Conservation (phyloP, 2,888 invertebrate species). For the Pemphredon lugubris region DNA sequence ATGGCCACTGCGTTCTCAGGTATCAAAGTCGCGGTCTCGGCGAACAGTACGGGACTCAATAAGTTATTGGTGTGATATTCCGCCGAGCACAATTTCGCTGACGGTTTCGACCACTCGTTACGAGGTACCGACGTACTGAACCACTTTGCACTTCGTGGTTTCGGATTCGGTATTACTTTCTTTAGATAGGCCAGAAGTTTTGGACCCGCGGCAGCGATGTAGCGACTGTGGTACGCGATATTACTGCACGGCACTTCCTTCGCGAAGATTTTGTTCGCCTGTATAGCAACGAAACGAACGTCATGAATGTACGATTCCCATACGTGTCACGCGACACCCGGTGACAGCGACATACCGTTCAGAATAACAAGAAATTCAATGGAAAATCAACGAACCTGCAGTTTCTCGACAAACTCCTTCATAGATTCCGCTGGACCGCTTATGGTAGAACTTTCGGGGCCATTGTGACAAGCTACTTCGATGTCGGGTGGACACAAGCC, state of each 20-base stretch:
- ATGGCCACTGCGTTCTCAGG: slow-evolving; percentile 91
- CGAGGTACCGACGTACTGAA: slow-evolving; percentile 31
- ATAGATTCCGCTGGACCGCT: slow-evolving; percentile 90
- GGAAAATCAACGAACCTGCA: slow-evolving; percentile 76
- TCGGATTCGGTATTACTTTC: slow-evolving; percentile 36
- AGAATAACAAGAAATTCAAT: too few species aligned
- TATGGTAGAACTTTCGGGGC: slow-evolving; percentile 92
- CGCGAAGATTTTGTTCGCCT: slow-evolving; percentile 30
- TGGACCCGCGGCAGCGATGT: slow-evolving; percentile 23
- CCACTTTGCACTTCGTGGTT: slow-evolving; percentile 33
- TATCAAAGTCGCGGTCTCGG: slow-evolving; percentile 87
- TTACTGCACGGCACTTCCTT: slow-evolving; percentile 29
- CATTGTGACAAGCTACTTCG: slow-evolving; percentile 93
- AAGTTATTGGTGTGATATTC: slow-evolving; percentile 36
- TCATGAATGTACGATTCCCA: too few species aligned
- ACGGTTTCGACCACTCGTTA: slow-evolving; percentile 12
- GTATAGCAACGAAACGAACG: not conserved
- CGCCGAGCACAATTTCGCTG: slow-evolving; percentile 23
- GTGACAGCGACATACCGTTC: too few species aligned
- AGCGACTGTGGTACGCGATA: slow-evolving; percentile 38
- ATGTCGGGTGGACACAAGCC: slow-evolving; percentile 88
- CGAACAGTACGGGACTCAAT: slow-evolving; percentile 29
- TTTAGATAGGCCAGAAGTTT: slow-evolving; percentile 18
- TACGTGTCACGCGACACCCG: too few species aligned
- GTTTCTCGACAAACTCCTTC: slow-evolving; percentile 84